Evolutionary conservation across 2,888 invertebrate species (phyloP), one percentile per base, ranked within the genome.

Genomic region (Crioceris asparagi): DNA sequence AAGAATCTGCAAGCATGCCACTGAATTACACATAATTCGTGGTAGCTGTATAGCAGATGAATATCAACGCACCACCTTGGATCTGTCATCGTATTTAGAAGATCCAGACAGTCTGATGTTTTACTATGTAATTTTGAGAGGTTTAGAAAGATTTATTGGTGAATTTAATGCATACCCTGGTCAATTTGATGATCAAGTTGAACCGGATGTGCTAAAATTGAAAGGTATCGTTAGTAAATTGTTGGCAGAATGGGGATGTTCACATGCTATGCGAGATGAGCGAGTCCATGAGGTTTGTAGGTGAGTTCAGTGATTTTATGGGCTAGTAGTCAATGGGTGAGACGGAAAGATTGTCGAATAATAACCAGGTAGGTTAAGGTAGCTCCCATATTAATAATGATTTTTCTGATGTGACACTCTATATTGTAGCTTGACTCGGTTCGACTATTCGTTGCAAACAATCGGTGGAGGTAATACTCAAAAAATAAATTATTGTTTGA

Each of bases 101-200:
- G 82, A 85, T 57, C 83, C 86, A 6, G 87, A 90, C 54, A 81
- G 83, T 40, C 74, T 88, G 62, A 82, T 90, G 69, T 79, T 93
- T 38, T 87, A 87, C 58, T 93, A 96, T 60, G 78, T 94, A 7
- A 75, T 94, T 44, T 65, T 97, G 19, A 69, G 94, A 52, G 92
- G 92, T n/a, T 77, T 85, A 15, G 93, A 94, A 57, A 77, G 83
- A 47, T 98, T 97, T 63, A 76, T 79, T 41, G 74, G 80, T 3
- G 91, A 93, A 59, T 90, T 85, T 60, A 86, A 87, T 53, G 74
- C 85, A 39, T 87, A 84, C 58, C 94, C 96, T 1, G 96, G 94
- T 4, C 85, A 86, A 57, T 79, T 79, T 63, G 80, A 76, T 51
- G 77, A 79, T 55, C 77, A 87, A 57, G 83, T 90, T 14, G 94